Evolutionary conservation across 92 coral and sea anemone genomes (phyloP), one percentile per base, ranked within the genome.

Genomic region (Epizoanthus rinbou): DNA sequence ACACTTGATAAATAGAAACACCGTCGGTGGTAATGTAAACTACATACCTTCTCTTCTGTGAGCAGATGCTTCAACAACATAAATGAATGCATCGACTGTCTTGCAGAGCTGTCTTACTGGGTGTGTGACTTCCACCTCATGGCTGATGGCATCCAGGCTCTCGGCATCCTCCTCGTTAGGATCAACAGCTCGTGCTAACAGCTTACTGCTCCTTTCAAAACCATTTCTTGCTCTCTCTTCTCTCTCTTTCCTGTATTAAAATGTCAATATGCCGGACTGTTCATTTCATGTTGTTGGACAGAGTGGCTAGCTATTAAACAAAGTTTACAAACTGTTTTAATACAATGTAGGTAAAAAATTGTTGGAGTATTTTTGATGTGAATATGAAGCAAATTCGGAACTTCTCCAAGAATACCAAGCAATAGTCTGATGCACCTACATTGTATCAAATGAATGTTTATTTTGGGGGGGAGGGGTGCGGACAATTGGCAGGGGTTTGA

Each of bases 21-120:
- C 5, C 7, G n/a, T n/a, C n/a, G 31, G 5, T 43, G 50, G 50
- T 43, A 43, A 9, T 43, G 10, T 43, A 43, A 43, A 43, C 5
- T 43, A 43, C 43, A 71, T 85, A 96, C 99, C 99, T 86, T 90
- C 86, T 74, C 86, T 62, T 78, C 71, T 64, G 73, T 89, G 87
- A 16, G 91, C 88, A n/a, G 97, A 90, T 24, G 99, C 87, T 75
- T 96, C 93, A 0, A 96, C 90, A 5, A 94, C 97, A 72, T 91
- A 96, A 66, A 96, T 94, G 66, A 96, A 96, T 3, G 96, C 99
- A 91, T 96, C 98, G 45, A 96, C 89, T 2, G 98, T 93, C 81
- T 92, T 93, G 43, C 99, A 96, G 50, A 96, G 95, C 85, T 93
- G 95, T 62, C 91, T 87, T 54, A 96, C 99, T 10, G 98, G 76